Evolutionary conservation across 2,113 vertebrate genomes (phyloP).

Genomic region (Corythoichthys haematopterus): DNA sequence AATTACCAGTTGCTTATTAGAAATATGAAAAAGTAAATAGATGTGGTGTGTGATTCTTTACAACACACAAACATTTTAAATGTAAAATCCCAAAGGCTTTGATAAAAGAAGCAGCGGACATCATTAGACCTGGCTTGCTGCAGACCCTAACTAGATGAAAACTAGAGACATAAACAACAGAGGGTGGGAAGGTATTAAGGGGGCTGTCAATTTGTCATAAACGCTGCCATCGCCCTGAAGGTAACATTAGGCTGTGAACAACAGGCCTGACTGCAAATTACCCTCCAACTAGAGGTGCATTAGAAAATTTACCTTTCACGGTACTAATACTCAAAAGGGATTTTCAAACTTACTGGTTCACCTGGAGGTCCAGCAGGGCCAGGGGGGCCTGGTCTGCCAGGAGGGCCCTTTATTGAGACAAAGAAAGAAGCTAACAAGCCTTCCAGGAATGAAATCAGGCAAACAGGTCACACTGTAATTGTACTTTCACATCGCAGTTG

Average conservation of each 20-base stretch:
- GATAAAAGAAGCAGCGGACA: conserved; percentile 4
- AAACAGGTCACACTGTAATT: conserved; percentile 19
- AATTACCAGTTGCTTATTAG: neutral
- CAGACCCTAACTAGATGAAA: neutral
- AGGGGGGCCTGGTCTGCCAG: conserved; percentile 85
- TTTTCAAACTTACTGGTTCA: conserved; percentile 82
- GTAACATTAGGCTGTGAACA: conserved; percentile 19
- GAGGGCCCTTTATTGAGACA: conserved; percentile 79
- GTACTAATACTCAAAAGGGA: conserved; percentile 13
- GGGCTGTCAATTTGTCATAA: conserved; percentile 31
- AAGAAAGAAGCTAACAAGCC: conserved; percentile 39
- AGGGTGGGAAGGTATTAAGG: conserved; percentile 5
- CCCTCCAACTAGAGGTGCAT: conserved; percentile 12
- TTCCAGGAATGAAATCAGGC: conserved; percentile 22
- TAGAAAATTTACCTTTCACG: conserved; percentile 14
- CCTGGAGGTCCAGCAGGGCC: conserved; percentile 89
- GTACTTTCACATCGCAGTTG: conserved; percentile 36
- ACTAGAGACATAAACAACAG: neutral
- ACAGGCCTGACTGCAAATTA: conserved; percentile 24
- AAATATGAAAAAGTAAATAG: conserved; percentile 20
- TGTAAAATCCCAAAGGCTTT: conserved; percentile 18
- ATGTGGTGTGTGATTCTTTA: conserved; percentile 17
- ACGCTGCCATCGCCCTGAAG: conserved; percentile 25
- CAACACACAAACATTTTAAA: conserved; percentile 16
- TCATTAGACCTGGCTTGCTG: neutral